Evolutionary conservation across 2,113 vertebrate species (phyloP), one percentile per base, ranked within the genome.

Genomic region (Tapirus terrestris): DNA sequence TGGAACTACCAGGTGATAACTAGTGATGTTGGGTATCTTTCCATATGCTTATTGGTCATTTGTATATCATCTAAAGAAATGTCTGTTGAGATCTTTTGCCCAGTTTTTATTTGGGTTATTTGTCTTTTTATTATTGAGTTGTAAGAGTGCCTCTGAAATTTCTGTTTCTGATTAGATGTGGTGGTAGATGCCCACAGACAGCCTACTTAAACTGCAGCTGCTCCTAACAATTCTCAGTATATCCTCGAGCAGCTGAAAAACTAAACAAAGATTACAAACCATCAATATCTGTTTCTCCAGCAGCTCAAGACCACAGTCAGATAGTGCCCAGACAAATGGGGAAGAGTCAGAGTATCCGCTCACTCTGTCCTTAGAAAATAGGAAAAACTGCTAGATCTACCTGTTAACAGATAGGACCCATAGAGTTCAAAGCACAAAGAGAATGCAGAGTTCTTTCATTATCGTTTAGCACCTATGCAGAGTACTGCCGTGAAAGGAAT

Each of bases 121-220:
- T 93, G 16, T 63, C 53, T 86, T 82, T 96, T 94, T 84, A 87
- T 92, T 39, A 77, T 8, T 96, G 84, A 81, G 31, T 81, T 89
- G 6, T 89, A 80, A 67, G 89, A 61, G 23, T 83, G 39, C 72
- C 39, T 94, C 39, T 92, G 67, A 70, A 48, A 53, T 77, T 86
- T 83, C n/a, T 63, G 27, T 76, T 88, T 79, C 72, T 89, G 5
- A 68, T 87, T 73, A 88, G 45, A 33, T 73, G 56, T 36, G 27
- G 3, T 94, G 23, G 51, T 92, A 58, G 48, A 65, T 77, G 31
- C 48, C 29, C 58, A 60, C 48, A 84, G 51, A 23, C 11, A 86
- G 48, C 68, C n/a, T 81, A 70, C 36, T 94, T 72, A 65, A 82
- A 58, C 17, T 90, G 29, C 4, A 80, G 2, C 27, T 83, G 23